Evolutionary conservation across 2,888 invertebrate genomes (phyloP).

Genomic region (Cantharis lateralis): DNA sequence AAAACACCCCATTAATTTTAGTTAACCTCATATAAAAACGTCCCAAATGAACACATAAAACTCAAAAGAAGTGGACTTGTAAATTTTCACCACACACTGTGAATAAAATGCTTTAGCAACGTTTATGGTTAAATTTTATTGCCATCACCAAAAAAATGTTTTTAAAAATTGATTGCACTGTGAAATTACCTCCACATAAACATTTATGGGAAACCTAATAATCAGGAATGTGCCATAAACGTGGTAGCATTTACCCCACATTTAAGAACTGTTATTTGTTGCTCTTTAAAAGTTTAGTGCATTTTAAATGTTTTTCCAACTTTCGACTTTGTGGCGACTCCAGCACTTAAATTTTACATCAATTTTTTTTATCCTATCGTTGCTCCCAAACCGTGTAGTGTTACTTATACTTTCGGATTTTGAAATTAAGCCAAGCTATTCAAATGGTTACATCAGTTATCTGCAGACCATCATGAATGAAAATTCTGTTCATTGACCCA

Average conservation of each 20-base stretch:
- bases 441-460: not conserved
- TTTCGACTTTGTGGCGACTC: not conserved
- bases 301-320: not conserved
- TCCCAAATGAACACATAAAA: not conserved
- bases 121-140: not conserved
- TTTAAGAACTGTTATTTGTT: not conserved
- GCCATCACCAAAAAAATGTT: not conserved
- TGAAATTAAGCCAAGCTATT: not conserved
- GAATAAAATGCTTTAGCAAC: not conserved
- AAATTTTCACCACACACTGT: not conserved
- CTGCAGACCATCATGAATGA: conserved; percentile 21
- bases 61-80: not conserved
- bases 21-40: not conserved
- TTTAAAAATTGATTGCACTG: not conserved
- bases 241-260: not conserved
- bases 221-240: not conserved
- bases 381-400: not conserved
- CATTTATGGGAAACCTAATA: not conserved
- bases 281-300: not conserved
- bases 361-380: too few relatives aligned
- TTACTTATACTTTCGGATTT: not conserved
- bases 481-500: conserved; percentile 39
- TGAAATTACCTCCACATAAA: not conserved
- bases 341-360: not conserved
- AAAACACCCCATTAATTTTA: not conserved